These are phyloP conservation scores for Falco novaeseelandiae DNA, from an alignment of 2,797 vertebrate species.

Conservation along the genomic window DNA sequence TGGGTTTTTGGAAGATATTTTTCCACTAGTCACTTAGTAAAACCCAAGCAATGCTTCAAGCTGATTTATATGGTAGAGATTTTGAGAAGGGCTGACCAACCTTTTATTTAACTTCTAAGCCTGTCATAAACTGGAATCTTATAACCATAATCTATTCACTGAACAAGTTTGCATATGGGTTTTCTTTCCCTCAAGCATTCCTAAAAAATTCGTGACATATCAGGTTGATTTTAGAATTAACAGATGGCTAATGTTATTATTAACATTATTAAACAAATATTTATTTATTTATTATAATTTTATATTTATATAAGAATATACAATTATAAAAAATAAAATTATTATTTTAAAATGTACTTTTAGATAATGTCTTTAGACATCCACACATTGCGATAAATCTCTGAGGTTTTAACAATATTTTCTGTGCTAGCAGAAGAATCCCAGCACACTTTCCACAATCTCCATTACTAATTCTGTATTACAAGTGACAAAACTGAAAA, in stretches of 20 bases:
- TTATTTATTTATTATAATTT: too few relatives aligned
- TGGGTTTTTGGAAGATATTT: not conserved
- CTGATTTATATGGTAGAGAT: not conserved
- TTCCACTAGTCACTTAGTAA: not conserved
- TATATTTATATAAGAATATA: too few relatives aligned
- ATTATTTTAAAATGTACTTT: not conserved
- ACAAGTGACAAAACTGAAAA: not conserved
- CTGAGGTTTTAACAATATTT: not conserved
- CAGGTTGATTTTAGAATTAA: conserved; percentile 28
- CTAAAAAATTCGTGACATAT: not conserved
- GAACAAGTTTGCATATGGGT: not conserved
- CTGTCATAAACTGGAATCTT: not conserved
- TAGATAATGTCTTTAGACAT: not conserved
- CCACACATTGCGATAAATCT: not conserved
- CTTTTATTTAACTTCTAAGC: not conserved
- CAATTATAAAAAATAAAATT: too few relatives aligned
- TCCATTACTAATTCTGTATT: conserved; percentile 38
- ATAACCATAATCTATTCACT: not conserved
- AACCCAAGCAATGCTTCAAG: not conserved
- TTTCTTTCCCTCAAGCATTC: not conserved
- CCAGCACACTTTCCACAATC: not conserved
- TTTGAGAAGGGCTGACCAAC: not conserved
- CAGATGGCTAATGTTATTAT: not conserved
- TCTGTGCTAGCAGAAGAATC: conserved; percentile 16
- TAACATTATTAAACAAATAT: too few relatives aligned